phyloP scores from a whole-genome alignment of 2,113 vertebrate genomes.

The Arenaria interpres region DNA sequence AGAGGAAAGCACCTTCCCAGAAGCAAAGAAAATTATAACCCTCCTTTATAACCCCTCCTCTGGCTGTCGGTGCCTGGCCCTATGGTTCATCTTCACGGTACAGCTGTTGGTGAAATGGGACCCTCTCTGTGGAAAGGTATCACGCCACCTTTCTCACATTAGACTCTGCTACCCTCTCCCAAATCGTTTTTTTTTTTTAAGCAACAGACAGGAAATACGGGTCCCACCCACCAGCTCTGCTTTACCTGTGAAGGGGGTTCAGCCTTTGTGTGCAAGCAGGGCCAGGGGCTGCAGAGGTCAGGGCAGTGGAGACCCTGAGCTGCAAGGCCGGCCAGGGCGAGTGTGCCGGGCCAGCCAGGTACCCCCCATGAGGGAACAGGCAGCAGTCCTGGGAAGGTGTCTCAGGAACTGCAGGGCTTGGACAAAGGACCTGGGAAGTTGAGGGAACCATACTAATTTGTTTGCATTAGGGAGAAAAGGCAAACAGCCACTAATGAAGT shows the following conservation, averaged over 20 bases:
- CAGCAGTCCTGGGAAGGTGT: neutral
- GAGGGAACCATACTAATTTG: neutral
- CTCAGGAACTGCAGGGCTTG: neutral
- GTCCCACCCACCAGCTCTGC: neutral
- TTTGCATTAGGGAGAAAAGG: neutral
- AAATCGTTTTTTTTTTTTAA: neutral
- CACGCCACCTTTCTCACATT: neutral
- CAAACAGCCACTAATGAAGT: neutral
- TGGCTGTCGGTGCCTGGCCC: neutral
- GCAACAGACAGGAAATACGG: neutral
- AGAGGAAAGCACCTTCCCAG: neutral
- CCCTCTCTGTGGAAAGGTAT: neutral
- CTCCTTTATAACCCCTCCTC: neutral
- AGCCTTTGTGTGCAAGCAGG: neutral
- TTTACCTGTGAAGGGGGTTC: rapidly evolving
- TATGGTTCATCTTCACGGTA: neutral
- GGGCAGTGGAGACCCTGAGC: neutral
- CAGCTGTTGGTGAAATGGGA: neutral
- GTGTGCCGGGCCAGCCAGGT: neutral
- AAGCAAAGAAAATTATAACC: neutral
- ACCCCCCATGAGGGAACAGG: neutral
- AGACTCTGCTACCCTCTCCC: neutral
- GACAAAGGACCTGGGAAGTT: neutral
- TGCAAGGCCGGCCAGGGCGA: rapidly evolving
- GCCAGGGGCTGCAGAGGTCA: neutral